Evolutionary conservation across 2,113 vertebrate species (phyloP).

Genomic region (Beaufortia kweichowensis): DNA sequence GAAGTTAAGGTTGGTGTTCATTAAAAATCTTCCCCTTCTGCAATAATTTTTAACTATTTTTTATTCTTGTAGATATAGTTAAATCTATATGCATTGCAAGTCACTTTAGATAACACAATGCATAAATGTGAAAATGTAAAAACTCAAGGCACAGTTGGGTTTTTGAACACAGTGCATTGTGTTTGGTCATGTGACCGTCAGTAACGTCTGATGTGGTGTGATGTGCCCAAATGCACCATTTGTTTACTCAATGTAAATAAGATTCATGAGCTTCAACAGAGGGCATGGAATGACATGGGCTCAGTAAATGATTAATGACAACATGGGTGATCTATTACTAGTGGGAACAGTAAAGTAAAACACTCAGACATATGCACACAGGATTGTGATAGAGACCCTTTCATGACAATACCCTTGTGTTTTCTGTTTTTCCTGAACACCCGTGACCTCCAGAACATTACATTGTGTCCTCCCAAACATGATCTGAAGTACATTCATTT

Average conservation of each 20-base stretch:
- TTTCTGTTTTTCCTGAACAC: conserved; percentile 45
- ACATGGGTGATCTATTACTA: background rate
- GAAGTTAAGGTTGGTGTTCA: no score
- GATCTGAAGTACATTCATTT: conserved; percentile 3
- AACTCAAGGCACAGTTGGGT: no score
- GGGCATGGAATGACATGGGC: background rate
- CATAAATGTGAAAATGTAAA: no score
- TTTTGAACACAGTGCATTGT: background rate
- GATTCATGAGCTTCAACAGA: background rate
- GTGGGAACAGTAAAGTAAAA: background rate
- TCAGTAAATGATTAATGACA: background rate
- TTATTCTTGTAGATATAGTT: no score
- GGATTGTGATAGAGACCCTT: background rate
- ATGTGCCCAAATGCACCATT: background rate
- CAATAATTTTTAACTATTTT: no score
- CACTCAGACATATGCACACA: background rate
- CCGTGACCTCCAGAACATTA: conserved; percentile 36
- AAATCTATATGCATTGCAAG: no score
- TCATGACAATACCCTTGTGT: background rate
- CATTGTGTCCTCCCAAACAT: background rate
- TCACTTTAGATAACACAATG: no score
- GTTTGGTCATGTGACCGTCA: background rate
- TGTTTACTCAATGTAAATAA: background rate
- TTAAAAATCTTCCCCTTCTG: no score
- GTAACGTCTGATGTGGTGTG: background rate